Evolutionary conservation across 2,888 invertebrate species (phyloP).

Genomic region (Acanthococcus lagerstroemiae): DNA sequence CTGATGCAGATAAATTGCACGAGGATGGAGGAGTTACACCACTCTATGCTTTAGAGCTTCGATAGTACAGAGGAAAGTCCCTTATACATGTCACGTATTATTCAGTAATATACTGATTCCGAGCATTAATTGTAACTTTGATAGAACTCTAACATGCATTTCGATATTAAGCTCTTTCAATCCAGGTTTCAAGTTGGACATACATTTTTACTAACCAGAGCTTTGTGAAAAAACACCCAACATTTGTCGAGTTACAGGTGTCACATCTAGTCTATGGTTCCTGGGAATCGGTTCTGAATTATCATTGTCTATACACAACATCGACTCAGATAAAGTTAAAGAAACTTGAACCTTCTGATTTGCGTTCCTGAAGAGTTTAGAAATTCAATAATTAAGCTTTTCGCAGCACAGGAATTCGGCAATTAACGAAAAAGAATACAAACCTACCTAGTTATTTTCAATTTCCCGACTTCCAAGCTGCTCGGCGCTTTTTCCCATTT

Average conservation of each 20-base stretch:
- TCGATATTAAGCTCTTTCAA: no score
- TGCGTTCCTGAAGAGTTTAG: conserved; percentile 40
- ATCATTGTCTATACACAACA: conserved; percentile 64
- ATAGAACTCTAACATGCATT: no score
- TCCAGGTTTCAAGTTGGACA: not conserved
- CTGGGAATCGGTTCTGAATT: conserved; percentile 75
- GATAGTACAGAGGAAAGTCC: no score
- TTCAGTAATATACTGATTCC: no score
- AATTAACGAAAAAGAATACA: not conserved
- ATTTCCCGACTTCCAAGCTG: conserved; percentile 84
- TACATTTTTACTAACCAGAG: conserved; percentile 44
- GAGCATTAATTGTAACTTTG: no score
- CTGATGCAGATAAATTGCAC: no score
- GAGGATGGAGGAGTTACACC: not conserved
- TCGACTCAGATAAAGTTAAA: conserved; percentile 66
- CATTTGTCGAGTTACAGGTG: conserved; percentile 81
- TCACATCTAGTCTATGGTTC: conserved; percentile 83
- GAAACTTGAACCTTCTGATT: conserved; percentile 82
- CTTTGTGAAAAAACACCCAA: conserved; percentile 85
- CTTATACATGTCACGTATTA: no score
- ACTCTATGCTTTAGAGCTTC: no score
- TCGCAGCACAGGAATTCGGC: not conserved
- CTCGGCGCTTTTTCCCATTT: conserved; percentile 90
- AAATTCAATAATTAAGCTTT: not conserved
- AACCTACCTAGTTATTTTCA: conserved; percentile 67